Evolutionary conservation across 2,888 invertebrate species (phyloP).

Genomic region (Timema cristinae): DNA sequence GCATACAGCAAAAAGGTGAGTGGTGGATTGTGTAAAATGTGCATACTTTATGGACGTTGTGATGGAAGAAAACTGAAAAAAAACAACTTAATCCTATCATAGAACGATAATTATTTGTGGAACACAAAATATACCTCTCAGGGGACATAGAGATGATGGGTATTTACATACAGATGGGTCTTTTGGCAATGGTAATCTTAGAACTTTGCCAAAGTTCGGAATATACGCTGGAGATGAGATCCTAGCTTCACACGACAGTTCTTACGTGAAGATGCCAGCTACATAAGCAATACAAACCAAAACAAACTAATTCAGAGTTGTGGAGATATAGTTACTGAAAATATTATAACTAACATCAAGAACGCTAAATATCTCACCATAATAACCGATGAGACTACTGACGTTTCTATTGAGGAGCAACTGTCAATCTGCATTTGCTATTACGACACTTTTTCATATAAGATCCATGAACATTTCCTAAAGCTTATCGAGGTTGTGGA

Average conservation of each 20-base stretch:
- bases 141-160: conserved; percentile 2
- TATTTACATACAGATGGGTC: neutral
- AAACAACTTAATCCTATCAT: neutral
- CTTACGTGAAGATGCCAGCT: neutral
- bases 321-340: neutral
- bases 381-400: conserved; percentile 8
- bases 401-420: neutral
- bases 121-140: neutral
- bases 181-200: neutral
- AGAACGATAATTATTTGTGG: neutral
- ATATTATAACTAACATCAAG: neutral
- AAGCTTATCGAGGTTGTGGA: conserved; percentile 2
- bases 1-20: too few species aligned
- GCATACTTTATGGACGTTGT: conserved; percentile 2
- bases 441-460: neutral
- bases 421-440: conserved; percentile 1
- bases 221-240: neutral
- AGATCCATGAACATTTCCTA: neutral
- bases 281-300: neutral
- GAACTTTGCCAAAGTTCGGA: neutral
- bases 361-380: neutral
- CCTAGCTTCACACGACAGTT: neutral
- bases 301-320: neutral
- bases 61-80: conserved; percentile 5
- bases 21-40: neutral